Conservation (phyloP, 2,888 invertebrate species). For the Sympetrum striolatum region DNA sequence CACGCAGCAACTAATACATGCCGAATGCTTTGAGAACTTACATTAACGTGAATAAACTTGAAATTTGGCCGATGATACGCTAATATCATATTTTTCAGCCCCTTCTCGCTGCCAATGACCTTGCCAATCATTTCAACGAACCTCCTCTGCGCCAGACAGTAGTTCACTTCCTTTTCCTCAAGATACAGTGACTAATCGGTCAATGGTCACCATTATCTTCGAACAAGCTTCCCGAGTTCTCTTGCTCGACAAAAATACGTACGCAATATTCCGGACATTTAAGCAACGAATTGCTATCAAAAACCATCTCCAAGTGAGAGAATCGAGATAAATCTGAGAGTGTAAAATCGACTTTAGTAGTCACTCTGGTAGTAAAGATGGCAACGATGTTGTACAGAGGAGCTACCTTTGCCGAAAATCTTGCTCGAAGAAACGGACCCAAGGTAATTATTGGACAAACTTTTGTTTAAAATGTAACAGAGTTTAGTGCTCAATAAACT, state of each 20-base stretch:
- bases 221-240: neutral
- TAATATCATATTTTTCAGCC: neutral
- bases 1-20: neutral
- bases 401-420: conserved; percentile 72
- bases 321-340: neutral
- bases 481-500: neutral
- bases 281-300: neutral
- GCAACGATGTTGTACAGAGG: conserved; percentile 80
- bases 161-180: conserved; percentile 33
- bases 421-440: conserved; percentile 71
- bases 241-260: neutral
- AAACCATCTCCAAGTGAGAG: neutral
- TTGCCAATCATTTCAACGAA: neutral
- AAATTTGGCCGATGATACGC: too few species aligned
- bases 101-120: neutral
- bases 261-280: neutral
- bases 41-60: too few species aligned
- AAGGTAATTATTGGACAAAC: conserved; percentile 67
- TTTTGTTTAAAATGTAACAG: neutral
- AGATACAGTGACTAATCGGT: neutral
- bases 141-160: neutral
- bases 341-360: conserved; percentile 3
- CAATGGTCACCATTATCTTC: conserved; percentile 26
- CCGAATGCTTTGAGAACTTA: neutral
- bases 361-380: conserved; percentile 64